Base-by-base conservation (phyloP, 2,888 invertebrate genomes). In the Ochlodes sylvanus region DNA sequence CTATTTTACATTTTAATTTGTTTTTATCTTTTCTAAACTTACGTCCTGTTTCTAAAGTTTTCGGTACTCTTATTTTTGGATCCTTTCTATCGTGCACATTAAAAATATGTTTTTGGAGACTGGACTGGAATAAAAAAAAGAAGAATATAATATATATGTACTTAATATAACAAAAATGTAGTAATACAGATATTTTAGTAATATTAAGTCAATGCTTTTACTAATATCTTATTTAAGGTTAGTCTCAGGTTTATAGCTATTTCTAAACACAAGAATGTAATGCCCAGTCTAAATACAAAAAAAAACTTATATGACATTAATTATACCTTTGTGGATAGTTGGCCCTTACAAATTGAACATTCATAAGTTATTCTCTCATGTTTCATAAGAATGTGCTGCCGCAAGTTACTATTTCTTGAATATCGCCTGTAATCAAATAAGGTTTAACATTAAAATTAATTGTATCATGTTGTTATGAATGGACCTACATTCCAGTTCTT, bases 391-490 rank as follows among this genome's bases (percentile, higher is more conserved):
- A 95, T 87, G 72, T 95, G 95, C 65, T 92, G 89, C 1, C 86
- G 89, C 19, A 95, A 85, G 85, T 95, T 95, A 52, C 88, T 90
- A 72, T 93, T 93, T 70, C 92, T 93, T 6, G 88, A 84, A 79
- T 95, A 95, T 66, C 82, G 80, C 58, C 94, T 92, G 84, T 42
- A 84, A 63, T 65, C 67, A 70, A 50, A 70, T 67, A 41, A 65
- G 50, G 52, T 52, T 10, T n/a, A 12, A 60, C 60, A 50, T n/a
- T 64, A 62, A 63, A 19, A 15, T 14, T 6, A n/a, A 38, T 38
- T 38, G 9, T 38, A 10, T 38, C 2, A 1, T 38, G 10, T 38
- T 38, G 3, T 12, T 27, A 27, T 4, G 2, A 4, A 27, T 27
- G 27, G 2, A 27, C 3, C 5, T 27, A 27, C 5, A 27, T 27